Evolutionary conservation across 1,140 invertebrate genomes (phyloP).

Genomic region (Chionoecetes opilio): DNA sequence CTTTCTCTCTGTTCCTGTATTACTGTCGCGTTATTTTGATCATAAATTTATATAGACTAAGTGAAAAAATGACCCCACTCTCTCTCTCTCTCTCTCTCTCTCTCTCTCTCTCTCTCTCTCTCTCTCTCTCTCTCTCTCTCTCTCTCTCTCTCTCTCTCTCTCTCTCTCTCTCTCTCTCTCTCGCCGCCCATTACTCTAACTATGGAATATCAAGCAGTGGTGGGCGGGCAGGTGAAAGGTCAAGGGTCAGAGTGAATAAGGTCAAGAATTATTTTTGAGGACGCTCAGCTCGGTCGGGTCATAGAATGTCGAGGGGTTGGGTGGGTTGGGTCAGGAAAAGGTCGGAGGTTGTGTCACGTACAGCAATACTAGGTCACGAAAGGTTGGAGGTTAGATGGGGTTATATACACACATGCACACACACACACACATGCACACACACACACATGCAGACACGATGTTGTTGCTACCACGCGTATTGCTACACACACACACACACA

Average conservation of each 20-base stretch:
- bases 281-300: background rate
- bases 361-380: conserved; percentile 27
- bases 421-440: background rate
- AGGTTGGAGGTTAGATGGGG: conserved; percentile 38
- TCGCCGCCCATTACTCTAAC: background rate
- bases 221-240: background rate
- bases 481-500: too few relatives aligned
- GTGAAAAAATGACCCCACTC: background rate
- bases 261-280: conserved; percentile 22
- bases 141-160: conserved; percentile 29
- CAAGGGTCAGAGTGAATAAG: background rate
- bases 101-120: background rate
- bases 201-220: background rate
- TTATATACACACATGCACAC: background rate
- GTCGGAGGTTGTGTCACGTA: conserved; percentile 1
- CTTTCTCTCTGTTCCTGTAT: background rate
- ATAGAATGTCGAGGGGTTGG: background rate
- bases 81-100: background rate
- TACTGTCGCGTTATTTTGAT: too few relatives aligned
- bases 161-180: conserved; percentile 12
- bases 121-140: background rate
- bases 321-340: conserved; percentile 35
- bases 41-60: too few relatives aligned
- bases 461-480: too few relatives aligned
- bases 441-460: background rate